phyloP scores from a whole-genome alignment of 2,888 invertebrate genomes.

The Balanococcus diminutus region DNA sequence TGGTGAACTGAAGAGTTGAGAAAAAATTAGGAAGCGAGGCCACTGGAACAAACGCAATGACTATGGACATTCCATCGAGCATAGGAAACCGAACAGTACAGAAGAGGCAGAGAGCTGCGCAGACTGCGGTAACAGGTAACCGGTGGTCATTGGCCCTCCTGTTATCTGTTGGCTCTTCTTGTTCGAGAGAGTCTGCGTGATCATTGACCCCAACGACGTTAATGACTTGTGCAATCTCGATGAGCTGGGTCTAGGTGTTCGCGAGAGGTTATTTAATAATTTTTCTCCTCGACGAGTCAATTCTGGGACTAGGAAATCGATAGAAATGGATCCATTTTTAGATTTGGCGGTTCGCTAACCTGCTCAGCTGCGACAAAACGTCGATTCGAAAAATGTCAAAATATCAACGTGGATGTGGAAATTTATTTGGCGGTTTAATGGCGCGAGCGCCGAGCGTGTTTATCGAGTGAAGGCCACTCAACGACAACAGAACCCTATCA shows the following conservation, averaged over 20 bases:
- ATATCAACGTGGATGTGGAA: slow-evolving; percentile 28
- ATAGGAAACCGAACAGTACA: neutral
- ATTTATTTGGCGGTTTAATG: slow-evolving; percentile 38
- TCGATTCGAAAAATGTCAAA: slow-evolving; percentile 12
- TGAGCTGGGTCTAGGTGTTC: neutral
- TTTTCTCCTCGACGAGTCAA: neutral
- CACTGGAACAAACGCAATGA: slow-evolving; percentile 28
- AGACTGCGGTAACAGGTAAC: slow-evolving; percentile 43
- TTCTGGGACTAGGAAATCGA: neutral
- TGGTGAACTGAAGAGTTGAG: neutral
- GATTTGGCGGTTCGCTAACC: neutral
- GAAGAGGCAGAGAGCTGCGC: neutral
- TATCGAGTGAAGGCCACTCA: slow-evolving; percentile 49
- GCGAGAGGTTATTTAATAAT: neutral
- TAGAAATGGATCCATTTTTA: neutral
- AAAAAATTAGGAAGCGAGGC: slow-evolving; percentile 37
- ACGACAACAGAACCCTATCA: slow-evolving; percentile 44
- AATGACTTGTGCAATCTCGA: slow-evolving; percentile 39
- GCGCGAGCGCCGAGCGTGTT: slow-evolving; percentile 46
- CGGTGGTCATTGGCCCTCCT: slow-evolving; percentile 54
- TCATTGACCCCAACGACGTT: slow-evolving; percentile 47
- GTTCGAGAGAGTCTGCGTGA: slow-evolving; percentile 50
- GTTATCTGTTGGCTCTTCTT: slow-evolving; percentile 9
- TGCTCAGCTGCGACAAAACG: neutral
- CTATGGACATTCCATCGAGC: slow-evolving; percentile 1